Base-by-base conservation (phyloP, 2,113 vertebrate species). In the Actenoides lindsayi region DNA sequence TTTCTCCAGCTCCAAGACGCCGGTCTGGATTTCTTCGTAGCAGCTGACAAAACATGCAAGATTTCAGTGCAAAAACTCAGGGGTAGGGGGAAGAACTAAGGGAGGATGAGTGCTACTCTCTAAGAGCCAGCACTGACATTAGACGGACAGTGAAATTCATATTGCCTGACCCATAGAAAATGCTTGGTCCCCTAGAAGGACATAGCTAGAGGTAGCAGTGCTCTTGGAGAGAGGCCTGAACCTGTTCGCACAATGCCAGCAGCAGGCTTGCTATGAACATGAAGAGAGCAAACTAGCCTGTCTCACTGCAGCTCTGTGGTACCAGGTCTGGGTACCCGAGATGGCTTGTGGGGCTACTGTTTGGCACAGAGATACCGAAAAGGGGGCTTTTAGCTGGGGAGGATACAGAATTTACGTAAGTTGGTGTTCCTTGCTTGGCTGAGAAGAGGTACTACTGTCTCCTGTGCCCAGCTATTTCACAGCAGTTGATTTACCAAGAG, bases 1-100 rank as follows among this genome's bases (percentile, higher is more conserved):
- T 98, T 91, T 99, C 99, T 92, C 99, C 99, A 50, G 99, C 99
- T 87, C 99, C 99, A 53, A 99, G 98, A 33, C 99, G 99, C 23
- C 99, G 97, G 67, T 99, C 99, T 59, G 99, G 99, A 95, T 99
- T 99, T 98, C 99, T 98, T 96, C 99, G 98, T 94, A 99, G 96
- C 79, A 99, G 98, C 99, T 99, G 97, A 70, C 41, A 96, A 85
- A 97, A 96, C 11, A 90, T 0, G 42, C 1, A 44, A 17, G 48
- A 63, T 70, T 64, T 92, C 67, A 91, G 81, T 39, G 59, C 30
- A 68, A 51, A 44, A 53, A 41, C 27, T 35, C 9, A 19, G 27
- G 23, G 46, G 27, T 3, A 39, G 6, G 23, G 20, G 71, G 17
- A 59, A 25, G n/a, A 51, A 27, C 3, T 5, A 83, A 25, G 54